These are phyloP conservation scores for Dysmachus trigonus DNA, from an alignment of 2,888 invertebrate species.

Conservation along the genomic window DNA sequence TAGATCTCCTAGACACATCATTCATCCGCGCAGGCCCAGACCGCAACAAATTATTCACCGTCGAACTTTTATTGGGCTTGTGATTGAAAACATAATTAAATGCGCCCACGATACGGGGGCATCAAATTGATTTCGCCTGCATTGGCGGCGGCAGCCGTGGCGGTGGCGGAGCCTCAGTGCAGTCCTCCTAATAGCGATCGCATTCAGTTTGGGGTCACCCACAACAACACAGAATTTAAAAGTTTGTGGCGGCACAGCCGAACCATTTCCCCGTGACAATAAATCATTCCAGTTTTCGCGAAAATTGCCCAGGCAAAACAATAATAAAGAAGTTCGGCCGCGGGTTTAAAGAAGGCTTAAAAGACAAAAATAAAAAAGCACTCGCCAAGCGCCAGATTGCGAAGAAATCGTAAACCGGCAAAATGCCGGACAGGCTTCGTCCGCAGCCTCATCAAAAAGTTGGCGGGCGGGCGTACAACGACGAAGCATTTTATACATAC, in stretches of 20 bases:
- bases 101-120: slow-evolving; percentile 29
- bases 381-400: slow-evolving; percentile 22
- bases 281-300: slow-evolving; percentile 21
- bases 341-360: background rate
- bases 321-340: background rate
- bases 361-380: no score
- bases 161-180: background rate
- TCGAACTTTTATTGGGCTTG: slow-evolving; percentile 4
- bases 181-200: background rate
- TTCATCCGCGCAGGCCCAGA: slow-evolving; percentile 4
- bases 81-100: slow-evolving; percentile 44
- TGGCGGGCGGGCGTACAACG: background rate
- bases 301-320: slow-evolving; percentile 13
- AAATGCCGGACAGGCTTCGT: background rate
- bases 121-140: slow-evolving; percentile 34
- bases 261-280: background rate
- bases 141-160: background rate
- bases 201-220: background rate
- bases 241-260: background rate
- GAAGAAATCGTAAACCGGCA: slow-evolving; percentile 23
- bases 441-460: slow-evolving; percentile 4
- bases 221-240: background rate
- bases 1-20: slow-evolving; percentile 33
- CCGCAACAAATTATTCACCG: slow-evolving; percentile 33
- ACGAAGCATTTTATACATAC: no score